Base-by-base conservation (phyloP, 2,113 vertebrate genomes). In the Petrocephalus microphthalmus region DNA sequence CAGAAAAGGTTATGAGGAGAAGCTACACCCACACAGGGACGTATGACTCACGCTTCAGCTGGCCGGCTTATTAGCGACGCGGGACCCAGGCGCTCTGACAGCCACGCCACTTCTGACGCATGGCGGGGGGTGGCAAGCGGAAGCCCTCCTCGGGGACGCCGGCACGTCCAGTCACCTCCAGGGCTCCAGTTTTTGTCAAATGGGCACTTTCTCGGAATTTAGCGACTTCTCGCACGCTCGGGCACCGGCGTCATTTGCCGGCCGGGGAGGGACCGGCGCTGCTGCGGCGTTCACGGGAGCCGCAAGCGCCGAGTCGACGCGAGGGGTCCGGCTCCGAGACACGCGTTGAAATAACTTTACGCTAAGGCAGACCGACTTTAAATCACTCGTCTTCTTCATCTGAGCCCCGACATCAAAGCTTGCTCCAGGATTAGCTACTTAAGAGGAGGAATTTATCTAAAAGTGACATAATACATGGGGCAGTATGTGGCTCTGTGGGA, bases 1-100 rank as follows among this genome's bases (percentile, higher is more conserved):
- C 45, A 87, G 45, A 37, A 29, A 0, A 67, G 90, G 89, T 86
- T 90, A 92, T 91, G 52, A 85, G 91, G 88, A 89, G 91, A 89
- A 29, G 29, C 37, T 88, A 89, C 90, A 89, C 92, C 91, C 91
- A 92, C 94, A 90, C 91, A 92, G 93, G 64, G 90, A 87, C 74
- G 82, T 89, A 87, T 91, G 91, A 93, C 92, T 92, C 91, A 94
- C 89, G 90, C 83, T 37, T 81, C 56, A 88, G 92, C 91, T 91
- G 90, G 91, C 53, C 51, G 37, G 45, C 78, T 92, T 92, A 91
- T 92, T 90, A 92, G 25, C 88, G 90, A 92, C 91, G 22, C 29
- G 15, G 84, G 84, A 53, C 25, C 22, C 19, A 88, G 91, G 88
- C 71, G 87, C 90, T 64, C 90, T 90, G 91, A 92, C 92, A 92